Percentiles rank a stretch among this genome's conserved stretches.
Conservation (phyloP, 1,140 invertebrate species). For the Pachypeltis micranthus region DNA sequence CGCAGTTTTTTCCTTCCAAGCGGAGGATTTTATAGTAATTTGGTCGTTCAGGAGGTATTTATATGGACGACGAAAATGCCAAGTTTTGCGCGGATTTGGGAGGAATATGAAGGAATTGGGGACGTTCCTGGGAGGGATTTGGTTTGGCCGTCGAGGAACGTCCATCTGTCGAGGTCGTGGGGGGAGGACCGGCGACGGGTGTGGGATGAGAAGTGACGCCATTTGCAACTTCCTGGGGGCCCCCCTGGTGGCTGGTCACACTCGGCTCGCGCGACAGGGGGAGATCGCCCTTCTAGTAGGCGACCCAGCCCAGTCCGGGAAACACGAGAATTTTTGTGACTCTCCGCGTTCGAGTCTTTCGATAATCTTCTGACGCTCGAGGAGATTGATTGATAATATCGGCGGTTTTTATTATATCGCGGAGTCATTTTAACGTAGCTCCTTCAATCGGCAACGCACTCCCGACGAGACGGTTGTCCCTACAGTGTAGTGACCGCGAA, state of each 20-base stretch:
- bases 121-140: too few relatives aligned
- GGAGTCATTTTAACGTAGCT: neutral
- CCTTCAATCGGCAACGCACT: neutral
- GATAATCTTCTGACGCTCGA: neutral
- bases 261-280: neutral
- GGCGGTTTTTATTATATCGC: neutral
- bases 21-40: too few relatives aligned
- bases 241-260: neutral
- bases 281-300: neutral
- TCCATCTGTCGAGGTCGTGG: neutral
- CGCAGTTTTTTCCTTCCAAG: too few relatives aligned
- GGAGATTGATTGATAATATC: too few relatives aligned
- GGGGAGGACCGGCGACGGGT: neutral
- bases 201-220: constrained; percentile 5
- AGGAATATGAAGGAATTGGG: too few relatives aligned
- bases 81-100: too few relatives aligned
- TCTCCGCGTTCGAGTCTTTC: neutral
- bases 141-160: too few relatives aligned
- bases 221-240: constrained; percentile 10
- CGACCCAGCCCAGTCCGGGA: neutral
- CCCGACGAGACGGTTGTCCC: neutral
- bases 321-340: neutral
- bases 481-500: too few relatives aligned
- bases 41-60: too few relatives aligned
- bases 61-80: too few relatives aligned